phyloP scores from a whole-genome alignment of 2,797 vertebrate species.

The Hippocampus kuda region DNA sequence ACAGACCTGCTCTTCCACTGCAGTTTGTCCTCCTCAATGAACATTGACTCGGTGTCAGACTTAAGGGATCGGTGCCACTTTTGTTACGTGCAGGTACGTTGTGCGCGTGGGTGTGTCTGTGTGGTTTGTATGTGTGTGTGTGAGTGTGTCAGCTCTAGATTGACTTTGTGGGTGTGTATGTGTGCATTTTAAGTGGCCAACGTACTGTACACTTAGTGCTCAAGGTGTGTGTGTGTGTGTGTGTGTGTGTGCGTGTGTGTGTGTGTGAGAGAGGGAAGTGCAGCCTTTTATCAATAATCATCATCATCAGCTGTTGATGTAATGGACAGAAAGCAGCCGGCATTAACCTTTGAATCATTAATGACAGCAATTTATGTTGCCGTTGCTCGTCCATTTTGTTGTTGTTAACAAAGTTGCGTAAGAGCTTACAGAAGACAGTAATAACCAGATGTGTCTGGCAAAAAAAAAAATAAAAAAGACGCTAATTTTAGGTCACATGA shows the following conservation, averaged over 20 bases:
- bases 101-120: background rate
- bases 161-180: background rate
- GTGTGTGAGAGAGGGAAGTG: background rate
- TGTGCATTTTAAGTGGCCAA: background rate
- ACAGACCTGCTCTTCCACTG: background rate
- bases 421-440: background rate
- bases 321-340: background rate
- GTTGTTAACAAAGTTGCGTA: background rate
- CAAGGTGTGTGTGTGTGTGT: background rate
- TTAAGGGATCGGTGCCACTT: background rate
- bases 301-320: background rate
- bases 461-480: no score
- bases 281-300: slow-evolving; percentile 2
- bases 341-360: background rate
- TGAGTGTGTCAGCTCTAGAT: background rate
- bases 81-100: background rate
- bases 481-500: no score
- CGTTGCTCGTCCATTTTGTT: background rate
- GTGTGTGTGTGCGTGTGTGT: background rate
- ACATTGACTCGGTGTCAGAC: background rate
- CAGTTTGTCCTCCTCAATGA: background rate
- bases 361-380: background rate
- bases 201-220: background rate
- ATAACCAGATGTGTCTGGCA: background rate
- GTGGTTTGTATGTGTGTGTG: background rate